A percentile compares a stretch with the other conserved stretches of the same genome.
Evolutionary conservation across 2,113 vertebrate genomes (phyloP).

Genomic region (Cervus canadensis): DNA sequence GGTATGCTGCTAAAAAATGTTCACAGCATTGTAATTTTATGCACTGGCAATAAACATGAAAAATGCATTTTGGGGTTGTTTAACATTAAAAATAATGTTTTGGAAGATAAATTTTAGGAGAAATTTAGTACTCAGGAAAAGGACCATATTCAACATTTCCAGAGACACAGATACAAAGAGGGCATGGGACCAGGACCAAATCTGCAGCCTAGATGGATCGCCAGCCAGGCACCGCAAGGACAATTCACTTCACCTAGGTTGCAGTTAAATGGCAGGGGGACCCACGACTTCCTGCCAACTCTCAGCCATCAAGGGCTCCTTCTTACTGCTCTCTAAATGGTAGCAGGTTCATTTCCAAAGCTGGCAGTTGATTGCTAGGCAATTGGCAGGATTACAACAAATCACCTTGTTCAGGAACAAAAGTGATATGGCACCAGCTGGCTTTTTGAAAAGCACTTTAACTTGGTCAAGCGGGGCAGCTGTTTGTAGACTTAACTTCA

Average conservation of each 20-base stretch:
- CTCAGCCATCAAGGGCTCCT: background rate
- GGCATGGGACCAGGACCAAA: background rate
- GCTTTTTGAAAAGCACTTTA: background rate
- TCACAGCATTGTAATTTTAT: slow-evolving; percentile 67
- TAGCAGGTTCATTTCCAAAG: slow-evolving; percentile 13
- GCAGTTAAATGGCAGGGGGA: background rate
- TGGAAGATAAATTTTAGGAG: slow-evolving; percentile 71
- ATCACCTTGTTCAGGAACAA: slow-evolving; percentile 11
- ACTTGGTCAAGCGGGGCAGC: background rate
- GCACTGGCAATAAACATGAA: slow-evolving; percentile 58
- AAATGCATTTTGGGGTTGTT: slow-evolving; percentile 58
- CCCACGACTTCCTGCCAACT: background rate
- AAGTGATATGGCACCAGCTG: background rate
- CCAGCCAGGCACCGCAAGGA: background rate
- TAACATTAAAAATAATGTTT: slow-evolving; percentile 78
- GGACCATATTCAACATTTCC: slow-evolving; percentile 51
- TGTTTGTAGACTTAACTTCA: background rate
- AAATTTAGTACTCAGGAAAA: slow-evolving; percentile 65
- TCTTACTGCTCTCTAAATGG: background rate
- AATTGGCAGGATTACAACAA: slow-evolving; percentile 33
- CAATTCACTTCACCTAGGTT: background rate
- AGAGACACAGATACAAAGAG: background rate
- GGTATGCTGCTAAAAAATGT: slow-evolving; percentile 48
- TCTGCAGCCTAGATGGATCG: background rate
- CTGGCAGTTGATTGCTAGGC: background rate